Evolutionary conservation across 2,888 invertebrate species (phyloP).

Genomic region (Zygaena filipendulae): DNA sequence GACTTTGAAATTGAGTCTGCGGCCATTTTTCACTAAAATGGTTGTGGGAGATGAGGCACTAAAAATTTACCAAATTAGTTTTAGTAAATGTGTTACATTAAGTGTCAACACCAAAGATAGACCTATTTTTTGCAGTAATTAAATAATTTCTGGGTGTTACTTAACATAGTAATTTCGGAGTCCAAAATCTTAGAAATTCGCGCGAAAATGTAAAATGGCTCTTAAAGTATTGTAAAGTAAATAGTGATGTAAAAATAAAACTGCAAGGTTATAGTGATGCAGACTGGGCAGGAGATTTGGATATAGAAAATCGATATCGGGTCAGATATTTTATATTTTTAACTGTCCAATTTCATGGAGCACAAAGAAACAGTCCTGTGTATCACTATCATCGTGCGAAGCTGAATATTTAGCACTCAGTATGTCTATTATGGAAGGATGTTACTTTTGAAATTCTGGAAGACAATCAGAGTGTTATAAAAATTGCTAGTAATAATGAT

Average conservation of each 20-base stretch:
- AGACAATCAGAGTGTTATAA: slow-evolving; percentile 7
- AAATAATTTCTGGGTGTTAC: no score
- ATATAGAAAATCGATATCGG: slow-evolving; percentile 9
- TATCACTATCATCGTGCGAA: slow-evolving; percentile 4
- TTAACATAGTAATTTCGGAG: no score
- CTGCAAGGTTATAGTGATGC: slow-evolving; percentile 9
- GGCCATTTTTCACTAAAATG: no score
- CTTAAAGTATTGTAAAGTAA: background rate
- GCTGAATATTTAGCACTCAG: slow-evolving; percentile 5
- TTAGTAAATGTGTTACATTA: no score
- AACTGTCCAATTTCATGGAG: slow-evolving; percentile 5
- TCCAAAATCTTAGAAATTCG: no score
- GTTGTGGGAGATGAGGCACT: no score
- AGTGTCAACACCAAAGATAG: no score
- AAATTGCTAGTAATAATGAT: slow-evolving; percentile 2
- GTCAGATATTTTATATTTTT: slow-evolving; percentile 7
- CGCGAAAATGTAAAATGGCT: background rate
- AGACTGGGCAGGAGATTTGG: slow-evolving; percentile 10
- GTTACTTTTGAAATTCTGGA: slow-evolving; percentile 1
- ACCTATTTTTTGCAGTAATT: no score
- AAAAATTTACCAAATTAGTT: no score
- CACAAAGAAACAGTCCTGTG: slow-evolving; percentile 7
- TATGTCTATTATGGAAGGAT: slow-evolving; percentile 1
- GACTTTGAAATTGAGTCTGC: no score
- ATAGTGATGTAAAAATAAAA: background rate